A percentile compares a stretch with the other conserved stretches of the same genome.
These are phyloP conservation scores for Diorhabda sublineata DNA, from an alignment of 1,140 invertebrate genomes.

Conservation along the genomic window DNA sequence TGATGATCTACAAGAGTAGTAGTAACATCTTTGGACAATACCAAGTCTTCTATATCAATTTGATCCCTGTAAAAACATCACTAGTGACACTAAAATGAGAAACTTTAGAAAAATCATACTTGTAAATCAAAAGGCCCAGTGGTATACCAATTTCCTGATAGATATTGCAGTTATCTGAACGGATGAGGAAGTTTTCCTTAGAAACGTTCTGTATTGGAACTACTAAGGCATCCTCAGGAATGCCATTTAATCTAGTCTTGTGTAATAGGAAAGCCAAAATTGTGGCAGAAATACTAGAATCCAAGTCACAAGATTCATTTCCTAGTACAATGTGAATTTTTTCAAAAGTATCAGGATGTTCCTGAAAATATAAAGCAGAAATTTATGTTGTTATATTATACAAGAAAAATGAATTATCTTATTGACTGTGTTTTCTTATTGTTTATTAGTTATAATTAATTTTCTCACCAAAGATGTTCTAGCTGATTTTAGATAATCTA, in stretches of 20 bases:
- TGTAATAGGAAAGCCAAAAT: slow-evolving; percentile 50
- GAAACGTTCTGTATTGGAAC: slow-evolving; percentile 60
- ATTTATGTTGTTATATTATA: not conserved
- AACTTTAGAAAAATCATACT: slow-evolving; percentile 42
- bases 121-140: slow-evolving; percentile 53
- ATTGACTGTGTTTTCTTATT: too few relatives aligned
- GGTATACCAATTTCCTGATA: slow-evolving; percentile 53
- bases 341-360: not conserved
- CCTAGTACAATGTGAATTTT: slow-evolving; percentile 52
- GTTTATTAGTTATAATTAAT: too few relatives aligned
- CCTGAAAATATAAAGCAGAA: not conserved
- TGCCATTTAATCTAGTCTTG: slow-evolving; percentile 35
- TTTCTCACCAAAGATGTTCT: too few relatives aligned
- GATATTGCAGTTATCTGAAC: slow-evolving; percentile 65
- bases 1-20: slow-evolving; percentile 74
- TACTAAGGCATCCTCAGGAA: slow-evolving; percentile 32
- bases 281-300: slow-evolving; percentile 58
- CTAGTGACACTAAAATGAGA: not conserved
- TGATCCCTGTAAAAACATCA: slow-evolving; percentile 25
- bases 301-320: slow-evolving; percentile 67
- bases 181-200: slow-evolving; percentile 57
- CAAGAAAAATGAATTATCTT: too few relatives aligned
- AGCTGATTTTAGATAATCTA: too few relatives aligned
- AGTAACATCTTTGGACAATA: slow-evolving; percentile 48
- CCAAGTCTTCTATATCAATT: slow-evolving; percentile 24